Conservation (phyloP, 2,797 vertebrate species). For the Lagorchestes hirsutus region DNA sequence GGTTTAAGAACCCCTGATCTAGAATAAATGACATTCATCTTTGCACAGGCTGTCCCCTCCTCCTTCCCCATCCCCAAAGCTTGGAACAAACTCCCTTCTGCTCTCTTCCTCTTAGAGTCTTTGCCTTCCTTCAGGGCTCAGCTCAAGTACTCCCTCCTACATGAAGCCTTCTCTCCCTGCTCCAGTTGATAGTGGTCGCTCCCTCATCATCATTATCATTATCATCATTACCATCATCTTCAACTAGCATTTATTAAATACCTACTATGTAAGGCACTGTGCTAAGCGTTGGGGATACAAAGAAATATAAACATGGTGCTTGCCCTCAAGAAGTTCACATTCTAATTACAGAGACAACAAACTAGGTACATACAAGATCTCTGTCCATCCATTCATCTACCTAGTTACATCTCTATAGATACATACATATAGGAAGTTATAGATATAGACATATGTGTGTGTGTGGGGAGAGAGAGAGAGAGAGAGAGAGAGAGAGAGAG, state of each 20-base stretch:
- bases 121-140: neutral
- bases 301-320: neutral
- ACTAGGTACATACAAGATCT: neutral
- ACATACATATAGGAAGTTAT: neutral
- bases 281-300: neutral
- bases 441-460: neutral
- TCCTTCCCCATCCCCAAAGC: fast-evolving
- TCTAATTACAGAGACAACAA: neutral
- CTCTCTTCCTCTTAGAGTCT: neutral
- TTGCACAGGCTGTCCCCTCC: neutral
- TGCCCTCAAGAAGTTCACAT: neutral
- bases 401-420: neutral
- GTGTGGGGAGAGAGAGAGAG: neutral
- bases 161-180: neutral
- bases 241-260: neutral
- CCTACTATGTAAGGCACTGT: neutral
- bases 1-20: neutral
- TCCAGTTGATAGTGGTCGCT: neutral
- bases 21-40: neutral
- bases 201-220: neutral
- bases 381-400: no score
- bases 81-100: neutral
- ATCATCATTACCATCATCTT: neutral
- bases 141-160: neutral
- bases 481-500: neutral